Percentiles rank a stretch among this genome's conserved stretches.
phyloP scores from a whole-genome alignment of 2,113 vertebrate species.

The Phalacrocorax aristotelis region DNA sequence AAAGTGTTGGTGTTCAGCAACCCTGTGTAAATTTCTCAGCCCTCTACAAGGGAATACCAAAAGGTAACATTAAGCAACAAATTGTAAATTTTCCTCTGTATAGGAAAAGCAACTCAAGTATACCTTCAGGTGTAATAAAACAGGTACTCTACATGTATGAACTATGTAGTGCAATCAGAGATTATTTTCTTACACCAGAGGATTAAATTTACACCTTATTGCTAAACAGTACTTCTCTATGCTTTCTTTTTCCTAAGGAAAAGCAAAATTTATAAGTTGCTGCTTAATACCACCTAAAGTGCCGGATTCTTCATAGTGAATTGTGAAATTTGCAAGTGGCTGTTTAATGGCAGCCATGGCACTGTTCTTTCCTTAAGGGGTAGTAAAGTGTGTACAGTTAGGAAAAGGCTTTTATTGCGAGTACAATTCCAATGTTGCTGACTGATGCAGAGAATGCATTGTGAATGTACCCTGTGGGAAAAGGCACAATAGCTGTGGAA shows the following conservation, averaged over 20 bases:
- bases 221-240: slow-evolving; percentile 19
- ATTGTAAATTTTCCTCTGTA: slow-evolving; percentile 40
- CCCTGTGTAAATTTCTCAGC: not conserved
- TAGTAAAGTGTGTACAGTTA: not conserved
- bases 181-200: slow-evolving; percentile 46
- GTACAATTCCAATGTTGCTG: not conserved
- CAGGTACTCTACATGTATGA: slow-evolving; percentile 26
- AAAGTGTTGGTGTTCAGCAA: slow-evolving; percentile 14
- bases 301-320: not conserved
- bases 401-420: slow-evolving; percentile 2
- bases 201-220: slow-evolving; percentile 45
- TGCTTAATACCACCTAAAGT: not conserved
- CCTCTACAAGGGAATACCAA: not conserved
- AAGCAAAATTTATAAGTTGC: slow-evolving; percentile 30
- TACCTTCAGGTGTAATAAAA: slow-evolving; percentile 38
- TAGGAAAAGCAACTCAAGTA: slow-evolving; percentile 20
- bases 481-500: not conserved
- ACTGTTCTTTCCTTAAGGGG: not conserved
- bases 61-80: slow-evolving; percentile 16
- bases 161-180: slow-evolving; percentile 49
- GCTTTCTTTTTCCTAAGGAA: slow-evolving; percentile 27
- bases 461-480: not conserved
- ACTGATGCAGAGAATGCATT: not conserved
- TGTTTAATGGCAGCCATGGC: not conserved
- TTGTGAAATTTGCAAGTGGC: slow-evolving; percentile 9